Evolutionary conservation across 2,797 vertebrate genomes (phyloP).

Genomic region (Buphagus erythrorhynchus): DNA sequence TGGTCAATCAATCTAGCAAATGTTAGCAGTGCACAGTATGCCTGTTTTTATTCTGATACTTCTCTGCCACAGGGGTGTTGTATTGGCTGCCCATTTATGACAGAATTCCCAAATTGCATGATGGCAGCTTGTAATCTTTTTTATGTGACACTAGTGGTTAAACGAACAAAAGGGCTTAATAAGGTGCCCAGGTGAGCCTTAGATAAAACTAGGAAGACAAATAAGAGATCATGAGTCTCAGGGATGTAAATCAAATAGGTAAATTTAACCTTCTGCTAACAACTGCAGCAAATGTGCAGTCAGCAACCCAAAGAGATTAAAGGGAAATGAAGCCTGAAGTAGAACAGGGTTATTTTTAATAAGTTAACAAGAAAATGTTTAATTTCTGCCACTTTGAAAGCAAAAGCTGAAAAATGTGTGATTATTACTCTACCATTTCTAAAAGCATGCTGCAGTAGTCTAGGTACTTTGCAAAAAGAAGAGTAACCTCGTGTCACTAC

Average conservation of each 20-base stretch:
- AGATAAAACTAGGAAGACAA: background rate
- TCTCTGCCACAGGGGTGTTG: background rate
- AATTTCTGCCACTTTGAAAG: background rate
- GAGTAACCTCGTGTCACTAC: background rate
- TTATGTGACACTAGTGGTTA: background rate
- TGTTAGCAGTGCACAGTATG: background rate
- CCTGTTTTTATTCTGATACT: background rate
- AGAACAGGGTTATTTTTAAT: background rate
- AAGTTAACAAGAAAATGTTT: background rate
- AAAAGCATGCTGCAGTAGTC: background rate
- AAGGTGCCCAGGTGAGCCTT: background rate
- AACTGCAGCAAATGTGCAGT: background rate
- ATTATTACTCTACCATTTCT: background rate
- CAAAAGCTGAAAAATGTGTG: background rate
- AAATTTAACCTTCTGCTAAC: background rate
- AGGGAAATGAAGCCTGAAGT: background rate
- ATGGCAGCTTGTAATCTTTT: background rate
- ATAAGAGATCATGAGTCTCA: background rate
- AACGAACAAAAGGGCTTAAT: background rate
- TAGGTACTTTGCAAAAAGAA: background rate
- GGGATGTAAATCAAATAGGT: background rate
- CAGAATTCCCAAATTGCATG: background rate
- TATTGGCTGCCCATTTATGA: background rate
- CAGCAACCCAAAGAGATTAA: background rate
- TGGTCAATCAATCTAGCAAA: background rate